Percentiles rank a stretch among this genome's conserved stretches.
Evolutionary conservation across 2,888 invertebrate genomes (phyloP).

Genomic region (Tuta absoluta): DNA sequence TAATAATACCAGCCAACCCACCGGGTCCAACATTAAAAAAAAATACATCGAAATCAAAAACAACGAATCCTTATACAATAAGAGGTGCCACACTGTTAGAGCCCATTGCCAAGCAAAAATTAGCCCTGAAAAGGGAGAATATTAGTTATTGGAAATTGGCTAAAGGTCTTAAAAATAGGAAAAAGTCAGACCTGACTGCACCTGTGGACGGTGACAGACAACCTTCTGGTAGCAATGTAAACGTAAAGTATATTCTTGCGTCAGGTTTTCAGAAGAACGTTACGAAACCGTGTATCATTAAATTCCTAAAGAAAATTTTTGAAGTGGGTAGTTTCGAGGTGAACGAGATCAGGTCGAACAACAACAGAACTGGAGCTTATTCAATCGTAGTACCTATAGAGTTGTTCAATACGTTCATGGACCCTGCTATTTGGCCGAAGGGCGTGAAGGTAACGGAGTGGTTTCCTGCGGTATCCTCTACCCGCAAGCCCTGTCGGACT

Average conservation of each 20-base stretch:
- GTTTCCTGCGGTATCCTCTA: neutral
- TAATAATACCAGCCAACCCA: neutral
- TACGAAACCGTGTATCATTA: neutral
- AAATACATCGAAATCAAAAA: neutral
- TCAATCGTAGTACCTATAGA: neutral
- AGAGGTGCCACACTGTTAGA: neutral
- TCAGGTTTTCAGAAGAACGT: neutral
- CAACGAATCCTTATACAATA: neutral
- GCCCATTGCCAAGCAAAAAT: neutral
- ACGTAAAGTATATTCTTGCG: neutral
- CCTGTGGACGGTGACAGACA: neutral
- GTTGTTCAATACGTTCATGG: neutral
- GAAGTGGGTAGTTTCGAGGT: neutral
- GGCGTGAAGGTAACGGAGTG: neutral
- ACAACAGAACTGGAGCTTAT: neutral
- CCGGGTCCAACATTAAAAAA: neutral
- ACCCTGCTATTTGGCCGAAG: neutral
- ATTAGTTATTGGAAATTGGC: neutral
- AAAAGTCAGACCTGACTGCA: neutral
- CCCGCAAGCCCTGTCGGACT: neutral
- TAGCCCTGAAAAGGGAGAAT: too few species aligned
- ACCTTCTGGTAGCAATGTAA: neutral
- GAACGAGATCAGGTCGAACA: neutral
- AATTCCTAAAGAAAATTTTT: neutral
- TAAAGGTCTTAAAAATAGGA: neutral